Evolutionary conservation across 2,888 invertebrate species (phyloP).

Genomic region (Nomada hirtipes): DNA sequence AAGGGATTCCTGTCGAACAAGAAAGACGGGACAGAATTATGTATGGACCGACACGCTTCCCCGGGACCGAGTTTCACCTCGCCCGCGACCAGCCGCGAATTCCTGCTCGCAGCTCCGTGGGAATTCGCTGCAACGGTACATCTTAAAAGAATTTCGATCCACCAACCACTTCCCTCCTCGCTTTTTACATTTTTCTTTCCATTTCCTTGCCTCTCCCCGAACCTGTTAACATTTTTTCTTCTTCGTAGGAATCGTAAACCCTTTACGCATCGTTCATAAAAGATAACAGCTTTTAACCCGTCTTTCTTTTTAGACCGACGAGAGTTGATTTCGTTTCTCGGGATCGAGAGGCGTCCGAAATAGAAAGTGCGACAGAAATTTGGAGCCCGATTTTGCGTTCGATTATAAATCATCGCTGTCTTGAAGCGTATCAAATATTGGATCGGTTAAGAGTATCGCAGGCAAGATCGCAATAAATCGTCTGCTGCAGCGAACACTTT

Average conservation of each 20-base stretch:
- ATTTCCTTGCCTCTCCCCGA: background rate
- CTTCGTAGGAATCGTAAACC: background rate
- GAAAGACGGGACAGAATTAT: slow-evolving; percentile 65
- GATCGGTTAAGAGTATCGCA: no score
- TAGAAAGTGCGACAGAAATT: no score
- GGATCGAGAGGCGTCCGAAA: no score
- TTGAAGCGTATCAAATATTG: no score
- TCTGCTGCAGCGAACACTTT: no score
- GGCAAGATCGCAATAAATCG: no score
- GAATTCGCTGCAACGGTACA: slow-evolving; percentile 49
- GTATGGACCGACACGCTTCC: slow-evolving; percentile 43
- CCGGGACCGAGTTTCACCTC: slow-evolving; percentile 22
- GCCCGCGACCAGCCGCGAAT: slow-evolving; percentile 13
- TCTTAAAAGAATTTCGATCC: slow-evolving; percentile 23
- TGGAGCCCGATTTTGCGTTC: no score
- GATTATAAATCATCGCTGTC: no score
- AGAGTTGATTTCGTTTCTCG: no score
- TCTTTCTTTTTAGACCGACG: no score
- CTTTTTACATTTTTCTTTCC: background rate
- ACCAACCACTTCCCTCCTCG: background rate
- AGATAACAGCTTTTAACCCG: no score
- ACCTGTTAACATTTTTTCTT: background rate
- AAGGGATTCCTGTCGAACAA: slow-evolving; percentile 67
- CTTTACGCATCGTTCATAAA: no score
- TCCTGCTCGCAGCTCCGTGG: slow-evolving; percentile 29